phyloP scores from a whole-genome alignment of 2,113 vertebrate species.

The Oenanthe oenanthe region DNA sequence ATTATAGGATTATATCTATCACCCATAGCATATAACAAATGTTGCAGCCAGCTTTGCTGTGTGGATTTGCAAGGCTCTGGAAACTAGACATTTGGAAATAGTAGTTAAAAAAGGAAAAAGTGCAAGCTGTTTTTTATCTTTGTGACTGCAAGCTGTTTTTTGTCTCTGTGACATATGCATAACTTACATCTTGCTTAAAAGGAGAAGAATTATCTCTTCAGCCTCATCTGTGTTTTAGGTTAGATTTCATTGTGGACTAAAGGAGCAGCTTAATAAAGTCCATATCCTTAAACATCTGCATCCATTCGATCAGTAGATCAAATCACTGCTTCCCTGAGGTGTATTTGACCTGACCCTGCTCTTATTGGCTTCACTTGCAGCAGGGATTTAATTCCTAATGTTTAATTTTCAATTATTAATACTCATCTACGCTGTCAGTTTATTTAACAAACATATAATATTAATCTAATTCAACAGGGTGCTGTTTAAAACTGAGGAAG shows the following conservation, averaged over 20 bases:
- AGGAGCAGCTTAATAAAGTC: conserved; percentile 16
- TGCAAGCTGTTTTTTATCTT: conserved; percentile 16
- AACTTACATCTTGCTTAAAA: background rate
- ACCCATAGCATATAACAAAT: conserved; percentile 28
- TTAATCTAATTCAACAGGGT: background rate
- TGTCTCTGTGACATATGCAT: background rate
- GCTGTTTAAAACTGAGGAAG: background rate
- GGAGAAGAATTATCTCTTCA: background rate
- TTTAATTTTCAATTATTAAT: conserved; percentile 30
- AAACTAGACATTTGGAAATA: conserved; percentile 18
- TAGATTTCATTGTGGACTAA: background rate
- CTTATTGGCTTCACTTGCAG: background rate
- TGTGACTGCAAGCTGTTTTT: background rate
- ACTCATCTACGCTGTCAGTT: background rate
- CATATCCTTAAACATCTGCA: conserved; percentile 53
- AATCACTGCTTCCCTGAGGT: conserved; percentile 19
- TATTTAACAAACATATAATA: conserved; percentile 32
- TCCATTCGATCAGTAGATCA: background rate
- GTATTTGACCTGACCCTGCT: background rate
- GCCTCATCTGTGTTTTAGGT: background rate
- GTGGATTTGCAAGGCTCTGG: conserved; percentile 14
- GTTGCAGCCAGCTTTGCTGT: conserved; percentile 17
- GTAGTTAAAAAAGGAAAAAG: conserved; percentile 1
- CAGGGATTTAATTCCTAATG: background rate
- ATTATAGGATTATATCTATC: conserved; percentile 70